These are phyloP conservation scores for Coracias cyanogaster DNA, from an alignment of 2,797 vertebrate species.

Conservation along the genomic window DNA sequence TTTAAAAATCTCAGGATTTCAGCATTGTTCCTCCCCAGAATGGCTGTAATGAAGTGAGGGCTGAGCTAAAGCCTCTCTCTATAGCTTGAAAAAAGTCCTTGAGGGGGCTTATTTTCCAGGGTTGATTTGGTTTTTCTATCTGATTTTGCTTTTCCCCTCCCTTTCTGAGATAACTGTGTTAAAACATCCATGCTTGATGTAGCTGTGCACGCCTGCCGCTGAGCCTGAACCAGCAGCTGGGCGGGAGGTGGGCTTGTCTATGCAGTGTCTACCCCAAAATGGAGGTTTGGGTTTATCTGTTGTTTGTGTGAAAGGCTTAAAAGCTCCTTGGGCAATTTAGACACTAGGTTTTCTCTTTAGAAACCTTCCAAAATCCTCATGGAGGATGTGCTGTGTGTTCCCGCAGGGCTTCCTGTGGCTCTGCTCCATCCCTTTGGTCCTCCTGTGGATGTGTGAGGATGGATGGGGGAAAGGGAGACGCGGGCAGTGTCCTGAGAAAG, in stretches of 20 bases:
- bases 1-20: neutral
- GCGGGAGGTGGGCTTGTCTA: neutral
- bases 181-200: accelerated
- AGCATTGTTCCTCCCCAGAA: neutral
- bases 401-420: neutral
- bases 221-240: neutral
- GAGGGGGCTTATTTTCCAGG: neutral
- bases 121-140: neutral
- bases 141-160: neutral
- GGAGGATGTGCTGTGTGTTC: neutral
- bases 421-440: neutral
- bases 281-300: neutral
- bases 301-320: neutral
- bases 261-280: neutral
- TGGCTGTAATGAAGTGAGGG: neutral
- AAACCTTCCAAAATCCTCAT: neutral
- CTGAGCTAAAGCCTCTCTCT: neutral
- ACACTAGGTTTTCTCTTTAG: neutral
- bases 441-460: neutral
- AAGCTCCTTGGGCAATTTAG: neutral
- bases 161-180: neutral
- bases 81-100: neutral
- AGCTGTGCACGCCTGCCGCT: neutral
- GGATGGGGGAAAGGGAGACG: neutral
- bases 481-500: neutral